phyloP scores from a whole-genome alignment of 2,113 vertebrate species.

The Orientallactaga bullata region DNA sequence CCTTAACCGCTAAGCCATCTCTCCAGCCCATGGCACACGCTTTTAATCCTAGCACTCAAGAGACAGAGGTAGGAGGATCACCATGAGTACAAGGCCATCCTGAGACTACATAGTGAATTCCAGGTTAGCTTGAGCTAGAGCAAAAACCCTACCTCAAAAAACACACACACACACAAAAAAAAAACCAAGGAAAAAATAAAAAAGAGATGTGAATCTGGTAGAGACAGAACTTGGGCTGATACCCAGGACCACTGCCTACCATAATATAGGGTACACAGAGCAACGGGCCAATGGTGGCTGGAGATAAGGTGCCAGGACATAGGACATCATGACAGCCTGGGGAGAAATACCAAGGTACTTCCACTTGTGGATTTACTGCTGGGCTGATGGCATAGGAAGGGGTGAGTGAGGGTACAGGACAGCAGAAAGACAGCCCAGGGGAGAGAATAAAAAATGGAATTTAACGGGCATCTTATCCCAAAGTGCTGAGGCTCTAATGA shows the following conservation, averaged over 20 bases:
- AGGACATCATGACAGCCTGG: not conserved
- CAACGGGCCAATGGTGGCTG: not conserved
- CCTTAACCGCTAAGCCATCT: no score
- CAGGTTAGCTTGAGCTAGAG: no score
- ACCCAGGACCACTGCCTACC: not conserved
- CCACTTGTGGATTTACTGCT: fast-evolving
- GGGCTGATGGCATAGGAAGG: not conserved
- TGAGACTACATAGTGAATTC: no score
- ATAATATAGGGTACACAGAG: fast-evolving
- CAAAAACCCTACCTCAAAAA: no score
- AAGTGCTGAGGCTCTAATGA: not conserved
- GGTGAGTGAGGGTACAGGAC: fast-evolving
- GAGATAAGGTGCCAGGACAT: not conserved
- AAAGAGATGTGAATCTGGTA: not conserved
- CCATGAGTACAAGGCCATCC: no score
- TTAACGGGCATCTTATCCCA: not conserved
- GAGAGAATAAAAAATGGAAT: not conserved
- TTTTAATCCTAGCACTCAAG: no score
- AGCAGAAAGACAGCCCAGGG: not conserved
- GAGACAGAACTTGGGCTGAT: not conserved
- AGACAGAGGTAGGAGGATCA: no score
- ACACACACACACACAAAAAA: no score
- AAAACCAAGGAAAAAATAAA: no score
- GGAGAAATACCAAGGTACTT: not conserved
- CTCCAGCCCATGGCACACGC: no score